Percentiles rank a stretch among this genome's conserved stretches.
These are phyloP conservation scores for Pelochelys cantorii DNA, from an alignment of 2,797 vertebrate species.

Conservation along the genomic window DNA sequence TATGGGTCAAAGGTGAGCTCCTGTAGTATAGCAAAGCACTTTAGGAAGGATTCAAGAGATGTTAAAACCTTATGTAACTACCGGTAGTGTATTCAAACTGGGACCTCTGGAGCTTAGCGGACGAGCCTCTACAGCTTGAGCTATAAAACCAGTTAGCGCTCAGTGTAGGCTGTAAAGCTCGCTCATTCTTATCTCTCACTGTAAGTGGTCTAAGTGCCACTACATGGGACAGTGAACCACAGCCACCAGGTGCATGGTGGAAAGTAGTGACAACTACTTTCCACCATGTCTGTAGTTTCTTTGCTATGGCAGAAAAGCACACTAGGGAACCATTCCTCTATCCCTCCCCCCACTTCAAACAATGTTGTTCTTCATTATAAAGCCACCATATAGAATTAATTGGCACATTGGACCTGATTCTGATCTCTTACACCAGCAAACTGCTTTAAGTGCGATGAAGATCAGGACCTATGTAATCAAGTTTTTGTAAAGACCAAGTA, in stretches of 20 bases:
- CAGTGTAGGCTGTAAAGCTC: no score
- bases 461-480: not conserved
- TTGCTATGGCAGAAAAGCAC: slow-evolving; percentile 27
- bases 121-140: no score
- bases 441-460: not conserved
- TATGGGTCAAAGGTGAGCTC: not conserved
- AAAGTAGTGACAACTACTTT: slow-evolving; percentile 20
- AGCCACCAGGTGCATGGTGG: no score
- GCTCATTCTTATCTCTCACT: no score
- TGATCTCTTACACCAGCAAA: not conserved
- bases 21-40: not conserved
- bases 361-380: slow-evolving; percentile 59
- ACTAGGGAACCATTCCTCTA: slow-evolving; percentile 31
- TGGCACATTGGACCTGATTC: slow-evolving; percentile 31
- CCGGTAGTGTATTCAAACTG: no score
- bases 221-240: no score
- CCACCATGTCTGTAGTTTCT: slow-evolving; percentile 12
- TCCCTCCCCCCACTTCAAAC: slow-evolving; percentile 20
- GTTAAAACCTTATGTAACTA: slow-evolving; percentile 5
- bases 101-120: no score
- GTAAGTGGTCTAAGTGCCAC: no score
- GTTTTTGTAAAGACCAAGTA: slow-evolving; percentile 41
- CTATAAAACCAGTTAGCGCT: no score
- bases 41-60: slow-evolving; percentile 44
- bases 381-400: slow-evolving; percentile 48